phyloP scores from a whole-genome alignment of 1,140 invertebrate genomes.

The Penaeus chinensis region DNA sequence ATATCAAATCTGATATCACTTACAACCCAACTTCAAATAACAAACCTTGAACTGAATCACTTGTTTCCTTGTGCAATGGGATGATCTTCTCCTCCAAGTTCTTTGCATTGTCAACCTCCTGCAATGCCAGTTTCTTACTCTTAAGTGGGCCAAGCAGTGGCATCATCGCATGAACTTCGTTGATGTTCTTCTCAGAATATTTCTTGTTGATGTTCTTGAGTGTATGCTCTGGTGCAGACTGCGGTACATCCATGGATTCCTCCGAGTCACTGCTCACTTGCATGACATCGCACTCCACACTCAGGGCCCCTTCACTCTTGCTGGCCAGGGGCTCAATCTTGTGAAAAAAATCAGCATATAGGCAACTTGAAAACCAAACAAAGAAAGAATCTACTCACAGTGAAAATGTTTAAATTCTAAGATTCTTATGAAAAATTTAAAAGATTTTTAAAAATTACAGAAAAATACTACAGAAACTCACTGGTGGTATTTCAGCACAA shows the following conservation, averaged over 20 bases:
- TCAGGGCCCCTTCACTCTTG: constrained; percentile 39
- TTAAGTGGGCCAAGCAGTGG: background rate
- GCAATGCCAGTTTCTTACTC: background rate
- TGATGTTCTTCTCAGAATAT: background rate
- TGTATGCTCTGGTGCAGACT: background rate
- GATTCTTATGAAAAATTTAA: background rate
- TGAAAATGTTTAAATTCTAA: background rate
- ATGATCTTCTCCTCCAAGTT: no score
- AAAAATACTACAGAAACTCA: constrained; percentile 34
- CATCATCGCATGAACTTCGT: background rate
- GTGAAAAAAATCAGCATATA: background rate
- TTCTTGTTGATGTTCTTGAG: background rate
- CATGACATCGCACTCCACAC: constrained; percentile 47
- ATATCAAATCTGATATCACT: no score
- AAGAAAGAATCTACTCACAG: no score
- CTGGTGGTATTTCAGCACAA: constrained; percentile 54
- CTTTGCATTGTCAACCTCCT: no score
- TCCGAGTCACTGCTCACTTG: constrained; percentile 48
- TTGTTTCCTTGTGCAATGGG: no score
- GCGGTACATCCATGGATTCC: constrained; percentile 26
- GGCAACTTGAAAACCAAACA: no score
- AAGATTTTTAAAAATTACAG: background rate
- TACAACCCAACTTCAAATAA: no score
- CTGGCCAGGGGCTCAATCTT: constrained; percentile 25
- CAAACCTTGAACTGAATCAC: no score